Conservation (phyloP, 2,888 invertebrate genomes). For the Eupithecia dodoneata region DNA sequence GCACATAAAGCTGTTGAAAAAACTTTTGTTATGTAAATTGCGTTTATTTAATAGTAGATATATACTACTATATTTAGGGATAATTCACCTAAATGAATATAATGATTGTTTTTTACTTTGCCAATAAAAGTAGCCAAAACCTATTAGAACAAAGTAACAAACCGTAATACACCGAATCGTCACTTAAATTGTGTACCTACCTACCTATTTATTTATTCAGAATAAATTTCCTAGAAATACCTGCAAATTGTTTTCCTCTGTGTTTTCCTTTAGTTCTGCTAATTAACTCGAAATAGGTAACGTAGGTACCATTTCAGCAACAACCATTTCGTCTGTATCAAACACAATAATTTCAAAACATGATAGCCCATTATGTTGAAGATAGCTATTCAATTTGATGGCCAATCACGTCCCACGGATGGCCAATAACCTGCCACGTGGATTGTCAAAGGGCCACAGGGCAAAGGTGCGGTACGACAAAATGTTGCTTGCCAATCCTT, state of each 20-base stretch:
- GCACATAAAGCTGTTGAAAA: not conserved
- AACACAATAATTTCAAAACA: conserved; percentile 1
- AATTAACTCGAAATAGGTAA: not conserved
- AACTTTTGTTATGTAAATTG: not conserved
- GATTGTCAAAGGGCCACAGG: conserved; percentile 16
- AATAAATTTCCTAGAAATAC: not conserved
- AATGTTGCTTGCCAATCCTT: conserved; percentile 25
- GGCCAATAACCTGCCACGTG: conserved; percentile 14
- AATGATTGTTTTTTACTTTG: not conserved
- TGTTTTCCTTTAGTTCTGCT: not conserved
- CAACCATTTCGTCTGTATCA: not conserved
- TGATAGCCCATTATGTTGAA: not conserved
- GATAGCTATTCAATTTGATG: not conserved
- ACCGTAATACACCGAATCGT: not conserved
- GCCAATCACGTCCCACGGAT: conserved; percentile 9
- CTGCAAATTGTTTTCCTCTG: not conserved
- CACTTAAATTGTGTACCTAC: not conserved
- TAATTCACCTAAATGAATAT: not conserved
- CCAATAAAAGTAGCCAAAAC: too few species aligned
- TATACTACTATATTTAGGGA: not conserved
- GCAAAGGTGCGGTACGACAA: conserved; percentile 24
- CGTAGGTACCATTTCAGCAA: not conserved
- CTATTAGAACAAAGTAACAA: too few species aligned
- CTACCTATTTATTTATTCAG: not conserved
- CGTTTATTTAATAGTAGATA: not conserved